Conservation (phyloP, 2,888 invertebrate species). For the Spodoptera littoralis region DNA sequence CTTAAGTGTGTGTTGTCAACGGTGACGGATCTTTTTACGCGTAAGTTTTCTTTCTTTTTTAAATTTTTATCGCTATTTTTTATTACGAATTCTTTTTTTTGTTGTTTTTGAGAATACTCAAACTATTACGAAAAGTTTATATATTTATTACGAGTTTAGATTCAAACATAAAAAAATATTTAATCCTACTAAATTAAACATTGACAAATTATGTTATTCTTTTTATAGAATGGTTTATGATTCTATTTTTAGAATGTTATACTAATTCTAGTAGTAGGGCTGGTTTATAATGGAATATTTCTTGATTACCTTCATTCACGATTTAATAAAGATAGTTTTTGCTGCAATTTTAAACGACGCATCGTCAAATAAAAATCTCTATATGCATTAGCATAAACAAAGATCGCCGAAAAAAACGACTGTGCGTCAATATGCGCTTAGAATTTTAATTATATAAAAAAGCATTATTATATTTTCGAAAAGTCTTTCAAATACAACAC, state of each 20-base stretch:
- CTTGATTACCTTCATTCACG: background rate
- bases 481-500: no score
- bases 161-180: no score
- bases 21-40: conserved; percentile 61
- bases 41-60: conserved; percentile 50
- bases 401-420: no score
- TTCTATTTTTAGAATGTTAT: no score
- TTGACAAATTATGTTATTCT: background rate
- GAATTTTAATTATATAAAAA: no score
- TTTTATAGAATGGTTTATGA: conserved; percentile 12
- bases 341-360: conserved; percentile 6
- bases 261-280: conserved; percentile 14
- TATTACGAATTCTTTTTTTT: background rate
- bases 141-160: no score
- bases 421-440: no score
- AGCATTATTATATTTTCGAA: no score
- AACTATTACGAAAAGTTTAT: background rate
- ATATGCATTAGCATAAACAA: no score
- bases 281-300: conserved; percentile 6
- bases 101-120: background rate
- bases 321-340: conserved; percentile 13
- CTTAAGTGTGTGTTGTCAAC: conserved; percentile 74
- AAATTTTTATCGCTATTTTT: conserved; percentile 15
- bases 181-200: no score
- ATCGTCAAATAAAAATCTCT: background rate